Base-by-base conservation (phyloP, 2,113 vertebrate species). In the Helogale parvula region DNA sequence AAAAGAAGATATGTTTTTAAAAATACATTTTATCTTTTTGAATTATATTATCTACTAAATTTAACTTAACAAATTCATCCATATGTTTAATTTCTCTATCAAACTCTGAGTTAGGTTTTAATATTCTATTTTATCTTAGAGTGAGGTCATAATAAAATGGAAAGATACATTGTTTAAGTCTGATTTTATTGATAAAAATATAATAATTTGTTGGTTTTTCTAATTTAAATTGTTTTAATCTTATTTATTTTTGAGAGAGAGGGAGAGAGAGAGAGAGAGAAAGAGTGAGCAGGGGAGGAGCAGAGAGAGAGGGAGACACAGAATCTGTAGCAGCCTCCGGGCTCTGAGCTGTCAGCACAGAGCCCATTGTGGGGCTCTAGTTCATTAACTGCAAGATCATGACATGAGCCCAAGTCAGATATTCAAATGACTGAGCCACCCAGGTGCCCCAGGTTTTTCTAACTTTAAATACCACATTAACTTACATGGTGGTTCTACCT, bases 131-230 rank as follows among this genome's bases (percentile, higher is more conserved):
- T 97, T 95, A 63, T 76, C 57, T 65, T 89, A 86, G 17, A 86
- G 2, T 89, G 8, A 89, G 15, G 38, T 92, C 63, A 95, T 69
- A 92, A 81, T 95, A 88, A 93, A 97, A 95, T 92, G 57, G 5
- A 93, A 63, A 9, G 52, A 27, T 7, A 72, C 6, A 69, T 17
- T 89, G 9, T 83, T 95, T 92, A 96, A 93, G 76, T 91, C 25
- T 91, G 3, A 90, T 12, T 95, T 1, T 88, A 93, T n/a, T 96
- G 47, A 93, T 96, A 96, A 95, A 96, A 96, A 93, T 93, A n/a
- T 68, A 95, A 96, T 88, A 93, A 96, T 68, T 98, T n/a, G 1
- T 16, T 94, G n/a, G 1, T 11, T 31, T 69, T 92, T 91, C 60
- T 68, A 52, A 81, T 94, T 98, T 97, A 57, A 57, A 0, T 57